phyloP scores from a whole-genome alignment of 35 echinoderm and acorn worm genomes.

The Strongylocentrotus purpuratus region DNA sequence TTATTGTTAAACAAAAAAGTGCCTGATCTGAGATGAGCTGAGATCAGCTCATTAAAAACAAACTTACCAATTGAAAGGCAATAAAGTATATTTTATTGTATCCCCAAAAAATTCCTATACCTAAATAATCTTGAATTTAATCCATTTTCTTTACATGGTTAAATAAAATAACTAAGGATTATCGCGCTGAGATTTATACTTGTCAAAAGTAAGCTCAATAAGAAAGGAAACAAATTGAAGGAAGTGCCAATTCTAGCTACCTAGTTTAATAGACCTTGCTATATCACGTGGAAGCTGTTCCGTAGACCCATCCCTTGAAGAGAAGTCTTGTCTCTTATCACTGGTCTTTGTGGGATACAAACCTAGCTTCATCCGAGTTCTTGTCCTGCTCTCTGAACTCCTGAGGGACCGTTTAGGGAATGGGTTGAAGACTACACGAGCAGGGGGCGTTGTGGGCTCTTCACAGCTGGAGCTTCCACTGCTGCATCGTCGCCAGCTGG shows the following conservation, averaged over 20 bases:
- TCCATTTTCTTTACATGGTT: not conserved
- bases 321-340: not conserved
- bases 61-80: not conserved
- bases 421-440: conserved; percentile 54
- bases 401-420: conserved; percentile 51
- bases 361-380: conserved; percentile 61
- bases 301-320: not conserved
- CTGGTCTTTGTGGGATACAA: conserved; percentile 31
- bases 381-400: conserved; percentile 50
- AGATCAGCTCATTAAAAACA: not conserved
- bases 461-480: conserved; percentile 28
- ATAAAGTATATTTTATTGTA: not conserved
- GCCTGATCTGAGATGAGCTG: too few relatives aligned
- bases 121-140: too few relatives aligned
- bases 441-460: not conserved
- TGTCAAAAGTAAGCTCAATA: not conserved
- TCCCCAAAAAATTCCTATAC: too few relatives aligned
- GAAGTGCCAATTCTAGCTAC: not conserved
- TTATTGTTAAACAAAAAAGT: too few relatives aligned
- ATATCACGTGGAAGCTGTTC: conserved; percentile 22
- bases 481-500: not conserved
- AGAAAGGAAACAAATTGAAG: not conserved
- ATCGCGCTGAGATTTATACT: not conserved
- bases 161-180: not conserved
- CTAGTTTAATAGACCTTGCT: not conserved